These are phyloP conservation scores for Chamaea fasciata DNA, from an alignment of 2,113 vertebrate genomes.

Conservation along the genomic window DNA sequence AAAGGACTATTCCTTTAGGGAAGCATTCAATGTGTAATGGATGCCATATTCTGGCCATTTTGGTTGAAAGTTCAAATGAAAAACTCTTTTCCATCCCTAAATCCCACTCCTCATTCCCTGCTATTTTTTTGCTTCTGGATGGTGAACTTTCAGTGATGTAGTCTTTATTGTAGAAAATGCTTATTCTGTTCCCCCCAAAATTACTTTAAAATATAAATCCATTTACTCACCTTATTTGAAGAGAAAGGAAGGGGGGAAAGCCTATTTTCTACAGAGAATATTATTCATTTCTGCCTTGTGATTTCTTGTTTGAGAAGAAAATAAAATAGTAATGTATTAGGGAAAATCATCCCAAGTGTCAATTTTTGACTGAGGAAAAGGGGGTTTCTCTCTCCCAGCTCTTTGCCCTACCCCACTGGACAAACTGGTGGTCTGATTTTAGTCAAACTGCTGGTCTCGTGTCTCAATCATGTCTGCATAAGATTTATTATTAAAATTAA, in stretches of 20 bases:
- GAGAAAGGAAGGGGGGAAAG: not conserved
- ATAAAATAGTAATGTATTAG: not conserved
- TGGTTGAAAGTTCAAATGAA: not conserved
- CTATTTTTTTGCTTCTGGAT: not conserved
- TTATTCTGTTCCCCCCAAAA: not conserved
- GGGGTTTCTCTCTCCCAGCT: not conserved
- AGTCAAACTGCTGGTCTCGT: not conserved
- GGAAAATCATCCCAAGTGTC: not conserved
- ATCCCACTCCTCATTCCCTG: too few relatives aligned
- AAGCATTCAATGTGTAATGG: not conserved
- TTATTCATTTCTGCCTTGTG: not conserved
- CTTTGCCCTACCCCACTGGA: not conserved
- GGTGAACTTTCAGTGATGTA: not conserved
- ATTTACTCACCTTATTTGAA: not conserved
- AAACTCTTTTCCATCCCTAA: not conserved
- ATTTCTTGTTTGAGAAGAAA: not conserved
- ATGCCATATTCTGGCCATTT: not conserved
- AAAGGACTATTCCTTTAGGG: not conserved
- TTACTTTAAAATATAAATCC: not conserved
- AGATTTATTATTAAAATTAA: not conserved
- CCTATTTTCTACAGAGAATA: not conserved
- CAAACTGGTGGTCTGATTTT: not conserved
- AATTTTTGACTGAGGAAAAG: not conserved
- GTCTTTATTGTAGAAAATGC: not conserved
- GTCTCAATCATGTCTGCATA: not conserved